A percentile compares a stretch with the other conserved stretches of the same genome.
Evolutionary conservation across 2,113 vertebrate genomes (phyloP).

Genomic region (Chiloscyllium plagiosum): DNA sequence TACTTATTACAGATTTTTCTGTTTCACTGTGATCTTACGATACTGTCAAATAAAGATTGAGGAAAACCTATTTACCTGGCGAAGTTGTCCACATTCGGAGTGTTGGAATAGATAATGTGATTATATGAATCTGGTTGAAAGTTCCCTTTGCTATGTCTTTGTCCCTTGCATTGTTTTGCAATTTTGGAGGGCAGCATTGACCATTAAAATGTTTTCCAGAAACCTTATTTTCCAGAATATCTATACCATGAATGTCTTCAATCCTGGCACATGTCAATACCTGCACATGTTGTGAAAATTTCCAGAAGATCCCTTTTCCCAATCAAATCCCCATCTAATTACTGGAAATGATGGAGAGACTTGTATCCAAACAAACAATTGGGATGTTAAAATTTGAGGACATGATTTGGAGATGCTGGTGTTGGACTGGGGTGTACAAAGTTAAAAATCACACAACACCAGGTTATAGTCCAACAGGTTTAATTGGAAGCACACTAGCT

Average conservation of each 20-base stretch:
- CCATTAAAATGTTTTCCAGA: neutral
- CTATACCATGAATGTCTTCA: neutral
- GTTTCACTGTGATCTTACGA: neutral
- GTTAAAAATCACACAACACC: no score
- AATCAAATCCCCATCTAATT: no score
- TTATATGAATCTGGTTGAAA: neutral
- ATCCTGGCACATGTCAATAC: neutral
- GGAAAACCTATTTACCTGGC: neutral
- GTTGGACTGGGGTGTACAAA: no score
- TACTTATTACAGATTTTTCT: neutral
- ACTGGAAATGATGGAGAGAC: no score
- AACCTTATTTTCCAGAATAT: neutral
- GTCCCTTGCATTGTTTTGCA: neutral
- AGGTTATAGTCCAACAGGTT: no score
- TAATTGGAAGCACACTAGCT: no score
- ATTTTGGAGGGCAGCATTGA: neutral
- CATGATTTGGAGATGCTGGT: no score
- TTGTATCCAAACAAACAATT: no score
- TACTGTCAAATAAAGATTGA: neutral
- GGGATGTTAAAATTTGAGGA: no score
- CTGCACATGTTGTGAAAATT: neutral
- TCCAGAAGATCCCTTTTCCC: neutral
- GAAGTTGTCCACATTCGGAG: neutral
- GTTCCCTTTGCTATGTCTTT: neutral
- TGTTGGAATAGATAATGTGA: neutral